These are phyloP conservation scores for Rhinolophus ferrumequinum DNA, from an alignment of 2,113 vertebrate species.

Conservation along the genomic window DNA sequence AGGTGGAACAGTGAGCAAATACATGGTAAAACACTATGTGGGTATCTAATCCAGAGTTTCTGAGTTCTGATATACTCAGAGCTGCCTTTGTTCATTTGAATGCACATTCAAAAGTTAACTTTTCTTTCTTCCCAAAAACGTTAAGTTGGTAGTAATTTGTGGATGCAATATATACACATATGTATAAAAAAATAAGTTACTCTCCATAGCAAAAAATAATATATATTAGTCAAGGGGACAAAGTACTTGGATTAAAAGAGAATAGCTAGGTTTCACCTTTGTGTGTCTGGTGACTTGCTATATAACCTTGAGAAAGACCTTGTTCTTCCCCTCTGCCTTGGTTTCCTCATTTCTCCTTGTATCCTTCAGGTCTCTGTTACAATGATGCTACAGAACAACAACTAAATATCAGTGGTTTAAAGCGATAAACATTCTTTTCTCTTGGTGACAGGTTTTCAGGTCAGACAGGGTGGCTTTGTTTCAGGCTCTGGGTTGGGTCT, in stretches of 20 bases:
- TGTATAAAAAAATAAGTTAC: not conserved
- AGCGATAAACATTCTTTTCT: not conserved
- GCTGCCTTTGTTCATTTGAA: not conserved
- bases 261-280: slow-evolving; percentile 16
- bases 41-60: not conserved
- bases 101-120: not conserved
- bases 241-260: not conserved
- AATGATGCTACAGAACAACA: not conserved
- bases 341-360: not conserved
- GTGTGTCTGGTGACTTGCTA: not conserved
- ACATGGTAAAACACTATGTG: not conserved
- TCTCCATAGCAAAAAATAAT: not conserved
- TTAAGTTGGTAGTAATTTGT: slow-evolving; percentile 13
- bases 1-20: not conserved
- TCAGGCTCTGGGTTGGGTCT: not conserved
- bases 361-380: not conserved
- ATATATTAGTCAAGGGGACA: not conserved
- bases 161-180: not conserved
- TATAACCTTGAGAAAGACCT: not conserved
- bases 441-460: not conserved
- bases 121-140: not conserved
- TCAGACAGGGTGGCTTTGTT: not conserved
- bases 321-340: not conserved
- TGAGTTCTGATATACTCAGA: not conserved
- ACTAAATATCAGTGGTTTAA: not conserved